Evolutionary conservation across 2,797 vertebrate species (phyloP), one percentile per base, ranked within the genome.

Genomic region (Sebastes matsubarae): DNA sequence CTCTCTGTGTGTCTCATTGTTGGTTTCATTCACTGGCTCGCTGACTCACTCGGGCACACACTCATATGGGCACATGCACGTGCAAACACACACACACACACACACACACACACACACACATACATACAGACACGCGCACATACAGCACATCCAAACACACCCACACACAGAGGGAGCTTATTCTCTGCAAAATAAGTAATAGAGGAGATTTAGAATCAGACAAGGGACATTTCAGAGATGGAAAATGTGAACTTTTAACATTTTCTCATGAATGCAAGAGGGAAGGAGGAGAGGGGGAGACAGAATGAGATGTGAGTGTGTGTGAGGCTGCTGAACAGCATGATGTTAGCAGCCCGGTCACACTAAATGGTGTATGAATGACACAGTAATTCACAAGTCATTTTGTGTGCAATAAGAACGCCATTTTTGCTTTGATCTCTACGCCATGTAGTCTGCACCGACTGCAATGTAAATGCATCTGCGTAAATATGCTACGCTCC

Each of bases 1-100:
- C 29, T 27, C 55, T 79, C 72, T 87, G 75, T 89, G 75, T 80
- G 60, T 88, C 63, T 78, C 68, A 58, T 79, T 88, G 74, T 84
- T 87, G 75, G 65, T 80, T 87, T 87, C 79, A 85, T 82, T 90
- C 84, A 87, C 72, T 57, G 63, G 76, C 74, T 85, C 13, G 24
- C 81, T 84, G 77, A 82, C 34, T 77, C 73, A 86, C 75, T 59
- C 59, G 50, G 34, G 32, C 24, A 54, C 59, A 58, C 63, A 32
- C 82, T 57, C 1, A 1, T 36, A 69, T 72, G 42, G 4, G 9
- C 12, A n/a, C 61, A 18, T n/a, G 9, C 25, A 24, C 20, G 54
- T 25, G 71, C 55, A 27, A 61, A 38, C 65, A 60, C 73, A 52
- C 50, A 58, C 72, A 42, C 27, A 50, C 64, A 54, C 69, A 59